Base-by-base conservation (phyloP, 2,113 vertebrate genomes). In the Phyllostomus hastatus region DNA sequence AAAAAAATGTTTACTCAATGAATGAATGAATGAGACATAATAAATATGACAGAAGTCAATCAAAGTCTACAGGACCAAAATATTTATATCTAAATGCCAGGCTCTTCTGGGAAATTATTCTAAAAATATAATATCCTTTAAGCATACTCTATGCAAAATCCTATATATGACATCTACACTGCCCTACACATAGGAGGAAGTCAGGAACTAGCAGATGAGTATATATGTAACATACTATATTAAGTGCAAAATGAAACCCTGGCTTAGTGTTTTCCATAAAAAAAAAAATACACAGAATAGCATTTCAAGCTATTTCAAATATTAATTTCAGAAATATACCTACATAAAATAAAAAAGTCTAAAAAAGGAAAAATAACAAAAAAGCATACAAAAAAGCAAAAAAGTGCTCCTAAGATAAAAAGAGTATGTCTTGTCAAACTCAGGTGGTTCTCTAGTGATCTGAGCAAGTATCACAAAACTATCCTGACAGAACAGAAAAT, bases 111-210 rank as follows among this genome's bases (percentile, higher is more conserved):
- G 80, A 95, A 96, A 93, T 72, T 22, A 69, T 79, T 95, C 69
- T 76, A 83, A 82, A 93, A 94, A 50, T 52, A 78, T n/a, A 95
- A 41, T 79, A 93, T 33, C n/a, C 12, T 75, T 85, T 61, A 94
- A 35, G 50, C 31, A 43, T 50, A 72, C 24, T 46, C 79, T n/a
- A 35, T 35, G n/a, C 41, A 78, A 92, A 92, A 90, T 86, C 67
- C 26, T 93, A 46, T 7, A 5, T 41, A 41, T 16, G 61, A 91
- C 91, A 88, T 78, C 41, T 80, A 89, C 43, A 67, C 6, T 59
- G 86, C 7, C 54, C 61, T 88, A 94, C 26, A 84, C 70, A 73
- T 33, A 88, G 26, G 82, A 67, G 91, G 41, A 76, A 96, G 48
- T 81, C 81, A 64, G 80, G 31, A 91, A 93, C 66, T 14, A 90